Base-by-base conservation (phyloP, 2,797 vertebrate genomes). In the Eulemur mongoz region DNA sequence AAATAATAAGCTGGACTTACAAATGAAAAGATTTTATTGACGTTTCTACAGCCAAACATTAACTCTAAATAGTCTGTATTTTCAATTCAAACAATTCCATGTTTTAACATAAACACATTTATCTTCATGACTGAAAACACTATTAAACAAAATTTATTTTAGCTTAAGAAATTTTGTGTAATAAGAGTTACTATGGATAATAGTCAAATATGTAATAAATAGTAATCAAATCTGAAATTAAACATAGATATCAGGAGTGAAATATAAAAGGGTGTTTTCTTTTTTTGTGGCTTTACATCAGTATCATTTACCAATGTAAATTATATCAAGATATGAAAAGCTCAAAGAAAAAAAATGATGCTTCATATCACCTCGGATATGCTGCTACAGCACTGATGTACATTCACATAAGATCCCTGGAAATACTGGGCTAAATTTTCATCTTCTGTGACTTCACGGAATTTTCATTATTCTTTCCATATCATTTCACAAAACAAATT, bases 21-120 rank as follows among this genome's bases (percentile, higher is more conserved):
- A 93, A 95, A 91, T 97, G 92, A 25, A 25, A 32, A 69, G 8
- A 35, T 25, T 85, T 90, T 81, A 70, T n/a, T 92, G 79, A 75
- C 43, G 45, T 59, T 85, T 85, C 65, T 67, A 52, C 20, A 96
- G 75, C 22, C 32, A 54, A 69, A 81, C 7, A 89, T 75, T 76
- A 63, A 1, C 91, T 50, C 45, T 87, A 90, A 91, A 90, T 0
- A 91, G 63, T 18, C 73, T 73, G 65, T 72, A 95, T 76, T 80
- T 83, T 86, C 91, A 92, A 91, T 95, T 73, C 32, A 90, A 95
- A 86, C 0, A 0, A 89, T 96, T 90, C 48, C 50, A 85, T 67
- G 38, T 50, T 35, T 52, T 50, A 83, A 6, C 82, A 27, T 38
- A 89, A 97, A 91, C 52, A 52, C 22, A 86, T 78, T 90, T 40